Percentiles rank a stretch among this genome's conserved stretches.
Conservation (phyloP, 2,797 vertebrate genomes). For the Coregonus ussuriensis region DNA sequence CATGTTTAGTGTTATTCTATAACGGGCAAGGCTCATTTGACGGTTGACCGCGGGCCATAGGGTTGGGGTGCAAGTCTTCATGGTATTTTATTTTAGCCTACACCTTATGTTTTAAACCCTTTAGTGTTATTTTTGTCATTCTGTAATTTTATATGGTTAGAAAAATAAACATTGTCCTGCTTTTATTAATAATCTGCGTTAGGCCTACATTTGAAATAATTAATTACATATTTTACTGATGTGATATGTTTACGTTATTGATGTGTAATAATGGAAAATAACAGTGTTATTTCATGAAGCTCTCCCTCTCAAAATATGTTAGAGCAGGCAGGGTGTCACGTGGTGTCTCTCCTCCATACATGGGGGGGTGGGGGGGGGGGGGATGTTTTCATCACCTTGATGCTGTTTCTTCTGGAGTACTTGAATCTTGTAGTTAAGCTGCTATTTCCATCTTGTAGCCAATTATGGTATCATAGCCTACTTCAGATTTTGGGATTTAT, state of each 20-base stretch:
- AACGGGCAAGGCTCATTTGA: constrained; percentile 22
- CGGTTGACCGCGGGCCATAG: background rate
- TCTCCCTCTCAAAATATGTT: background rate
- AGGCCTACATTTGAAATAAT: background rate
- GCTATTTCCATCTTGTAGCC: background rate
- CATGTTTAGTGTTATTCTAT: background rate
- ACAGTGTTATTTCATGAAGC: background rate
- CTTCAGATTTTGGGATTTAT: background rate
- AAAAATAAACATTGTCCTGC: background rate
- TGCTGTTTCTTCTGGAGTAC: background rate
- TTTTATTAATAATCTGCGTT: background rate
- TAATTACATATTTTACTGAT: background rate
- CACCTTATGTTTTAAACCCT: background rate
- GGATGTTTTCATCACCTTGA: background rate
- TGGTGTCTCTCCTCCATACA: background rate
- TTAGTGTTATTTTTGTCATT: background rate
- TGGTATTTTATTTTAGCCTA: background rate
- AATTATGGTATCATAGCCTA: background rate
- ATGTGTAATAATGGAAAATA: background rate
- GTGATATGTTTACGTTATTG: constrained; percentile 1
- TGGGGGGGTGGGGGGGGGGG: background rate
- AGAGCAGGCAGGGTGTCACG: background rate
- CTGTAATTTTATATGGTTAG: background rate
- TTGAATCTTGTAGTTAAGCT: constrained; percentile 1
- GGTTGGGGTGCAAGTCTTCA: constrained; percentile 5